A percentile compares a stretch with the other conserved stretches of the same genome.
Conservation (phyloP, 1,140 invertebrate genomes). For the Drosophila ananassae region DNA sequence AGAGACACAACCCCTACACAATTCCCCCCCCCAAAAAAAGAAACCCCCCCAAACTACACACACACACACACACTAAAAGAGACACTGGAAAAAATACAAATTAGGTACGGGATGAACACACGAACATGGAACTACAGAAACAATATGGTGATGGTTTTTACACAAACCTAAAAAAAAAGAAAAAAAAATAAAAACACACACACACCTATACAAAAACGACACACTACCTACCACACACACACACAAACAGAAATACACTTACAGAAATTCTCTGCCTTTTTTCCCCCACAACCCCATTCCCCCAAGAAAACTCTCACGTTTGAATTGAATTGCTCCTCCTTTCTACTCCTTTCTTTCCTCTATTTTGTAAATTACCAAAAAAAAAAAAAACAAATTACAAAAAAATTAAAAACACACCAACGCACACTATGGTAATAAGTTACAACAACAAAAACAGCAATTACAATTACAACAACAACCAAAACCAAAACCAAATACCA, state of each 20-base stretch:
- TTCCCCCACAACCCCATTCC: not conserved
- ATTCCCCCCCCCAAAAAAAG: not conserved
- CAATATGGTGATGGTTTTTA: conserved; percentile 73
- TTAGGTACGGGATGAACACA: conserved; percentile 15
- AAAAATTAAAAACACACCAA: conserved; percentile 31
- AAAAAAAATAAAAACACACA: conserved; percentile 37
- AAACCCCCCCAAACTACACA: conserved; percentile 8
- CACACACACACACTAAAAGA: conserved; percentile 18
- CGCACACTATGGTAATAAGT: conserved; percentile 63
- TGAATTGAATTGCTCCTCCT: conserved; percentile 36
- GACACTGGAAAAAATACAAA: conserved; percentile 15
- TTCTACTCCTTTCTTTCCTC: conserved; percentile 19
- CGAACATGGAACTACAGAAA: conserved; percentile 23
- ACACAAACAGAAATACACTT: conserved; percentile 21
- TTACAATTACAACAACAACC: conserved; percentile 25
- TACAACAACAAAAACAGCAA: conserved; percentile 50
- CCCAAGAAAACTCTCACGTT: conserved; percentile 25
- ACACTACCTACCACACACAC: conserved; percentile 9
- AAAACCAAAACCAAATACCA: conserved; percentile 11
- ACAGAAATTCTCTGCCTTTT: conserved; percentile 2
- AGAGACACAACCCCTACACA: conserved; percentile 54
- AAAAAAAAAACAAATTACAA: not conserved
- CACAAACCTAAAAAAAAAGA: conserved; percentile 39
- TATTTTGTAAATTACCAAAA: conserved; percentile 55
- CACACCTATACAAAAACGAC: conserved; percentile 21